Evolutionary conservation across 2,888 invertebrate species (phyloP).

Genomic region (Mythimna impura): DNA sequence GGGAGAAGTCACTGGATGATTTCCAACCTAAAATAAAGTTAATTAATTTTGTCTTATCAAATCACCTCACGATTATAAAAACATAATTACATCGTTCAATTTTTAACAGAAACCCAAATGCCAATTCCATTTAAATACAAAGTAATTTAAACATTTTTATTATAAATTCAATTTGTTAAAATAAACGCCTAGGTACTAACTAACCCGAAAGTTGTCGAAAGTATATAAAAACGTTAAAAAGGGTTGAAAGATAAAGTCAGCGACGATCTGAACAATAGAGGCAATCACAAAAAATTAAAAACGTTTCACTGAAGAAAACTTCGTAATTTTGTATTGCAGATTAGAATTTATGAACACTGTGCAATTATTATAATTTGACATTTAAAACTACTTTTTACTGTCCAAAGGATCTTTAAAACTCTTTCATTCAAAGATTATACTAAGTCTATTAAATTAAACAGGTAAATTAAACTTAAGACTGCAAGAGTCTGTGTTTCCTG

Average conservation of each 20-base stretch:
- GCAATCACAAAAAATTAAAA: conserved; percentile 71
- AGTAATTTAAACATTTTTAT: conserved; percentile 60
- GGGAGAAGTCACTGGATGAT: no score
- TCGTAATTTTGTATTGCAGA: conserved; percentile 56
- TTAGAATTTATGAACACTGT: conserved; percentile 46
- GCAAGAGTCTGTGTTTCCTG: no score
- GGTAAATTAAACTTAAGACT: neutral
- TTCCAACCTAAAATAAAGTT: no score
- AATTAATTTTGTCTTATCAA: neutral
- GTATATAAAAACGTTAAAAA: conserved; percentile 68
- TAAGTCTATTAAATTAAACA: neutral
- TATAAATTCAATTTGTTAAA: conserved; percentile 69
- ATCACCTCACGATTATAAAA: neutral
- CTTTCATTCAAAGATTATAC: neutral
- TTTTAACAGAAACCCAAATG: conserved; percentile 23
- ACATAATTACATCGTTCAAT: neutral
- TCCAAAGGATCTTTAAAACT: neutral
- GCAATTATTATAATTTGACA: conserved; percentile 36
- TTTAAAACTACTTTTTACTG: conserved; percentile 29
- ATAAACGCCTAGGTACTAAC: conserved; percentile 69
- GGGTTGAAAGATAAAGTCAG: conserved; percentile 72
- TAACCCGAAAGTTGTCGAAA: conserved; percentile 68
- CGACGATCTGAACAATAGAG: conserved; percentile 69
- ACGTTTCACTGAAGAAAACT: conserved; percentile 53
- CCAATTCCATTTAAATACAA: conserved; percentile 59